These are phyloP conservation scores for Tretioscincus oriximinensis DNA, from an alignment of 2,113 vertebrate genomes.

Conservation along the genomic window DNA sequence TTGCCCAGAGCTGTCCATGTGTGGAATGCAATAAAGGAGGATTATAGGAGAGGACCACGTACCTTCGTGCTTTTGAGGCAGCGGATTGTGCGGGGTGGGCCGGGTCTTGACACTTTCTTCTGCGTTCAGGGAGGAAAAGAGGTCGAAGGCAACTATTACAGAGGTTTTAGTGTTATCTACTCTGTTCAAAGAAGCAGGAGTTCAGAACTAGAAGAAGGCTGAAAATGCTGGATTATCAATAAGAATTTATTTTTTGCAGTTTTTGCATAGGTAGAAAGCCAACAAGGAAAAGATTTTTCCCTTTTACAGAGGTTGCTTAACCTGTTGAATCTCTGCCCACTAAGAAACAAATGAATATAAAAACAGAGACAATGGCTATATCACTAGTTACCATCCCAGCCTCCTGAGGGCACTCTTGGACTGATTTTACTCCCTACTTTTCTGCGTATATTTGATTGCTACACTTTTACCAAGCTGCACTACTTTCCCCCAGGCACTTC, in stretches of 20 bases:
- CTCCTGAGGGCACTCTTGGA: too few relatives aligned
- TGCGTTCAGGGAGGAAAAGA: constrained; percentile 47
- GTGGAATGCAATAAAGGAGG: too few relatives aligned
- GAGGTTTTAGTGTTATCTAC: constrained; percentile 39
- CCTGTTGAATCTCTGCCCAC: neutral
- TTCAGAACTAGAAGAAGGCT: neutral
- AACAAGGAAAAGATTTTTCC: neutral
- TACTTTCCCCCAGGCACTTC: too few relatives aligned
- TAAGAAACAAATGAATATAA: neutral
- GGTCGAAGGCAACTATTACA: constrained; percentile 42
- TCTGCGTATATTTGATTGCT: too few relatives aligned
- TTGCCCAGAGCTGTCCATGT: neutral
- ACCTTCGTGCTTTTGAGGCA: constrained; percentile 30
- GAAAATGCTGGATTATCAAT: neutral
- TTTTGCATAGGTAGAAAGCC: neutral
- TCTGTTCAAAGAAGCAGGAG: constrained; percentile 9
- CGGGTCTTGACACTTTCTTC: constrained; percentile 27
- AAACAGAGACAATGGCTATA: too few relatives aligned
- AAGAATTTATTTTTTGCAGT: neutral
- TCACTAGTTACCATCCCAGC: too few relatives aligned
- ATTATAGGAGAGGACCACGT: neutral
- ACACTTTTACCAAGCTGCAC: too few relatives aligned
- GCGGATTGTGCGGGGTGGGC: constrained; percentile 18
- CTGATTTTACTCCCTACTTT: too few relatives aligned
- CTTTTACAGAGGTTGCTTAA: neutral